These are phyloP conservation scores for Horisme vitalbata DNA, from an alignment of 2,888 invertebrate genomes.

Conservation along the genomic window DNA sequence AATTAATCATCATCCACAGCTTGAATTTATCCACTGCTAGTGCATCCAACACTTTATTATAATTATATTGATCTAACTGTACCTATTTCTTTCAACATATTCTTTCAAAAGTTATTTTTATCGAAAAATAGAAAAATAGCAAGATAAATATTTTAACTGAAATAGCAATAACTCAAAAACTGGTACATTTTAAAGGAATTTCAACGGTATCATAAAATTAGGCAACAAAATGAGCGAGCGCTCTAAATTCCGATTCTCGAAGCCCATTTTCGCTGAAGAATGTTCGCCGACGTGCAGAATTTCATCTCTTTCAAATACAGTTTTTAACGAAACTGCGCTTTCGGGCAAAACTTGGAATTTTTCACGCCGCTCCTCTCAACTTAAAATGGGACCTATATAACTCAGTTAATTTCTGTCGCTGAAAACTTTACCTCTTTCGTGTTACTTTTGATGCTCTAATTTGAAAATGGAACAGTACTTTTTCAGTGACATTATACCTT, in stretches of 20 bases:
- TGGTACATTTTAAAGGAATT: background rate
- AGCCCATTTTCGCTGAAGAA: constrained; percentile 9
- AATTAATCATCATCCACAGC: too few relatives aligned
- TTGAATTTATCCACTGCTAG: too few relatives aligned
- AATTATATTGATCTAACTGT: too few relatives aligned
- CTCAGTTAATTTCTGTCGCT: constrained; percentile 24
- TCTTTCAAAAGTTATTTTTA: too few relatives aligned
- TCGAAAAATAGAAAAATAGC: too few relatives aligned
- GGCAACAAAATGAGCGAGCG: background rate
- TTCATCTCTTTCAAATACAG: constrained; percentile 24
- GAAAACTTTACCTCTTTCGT: constrained; percentile 18
- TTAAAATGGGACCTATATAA: constrained; percentile 14
- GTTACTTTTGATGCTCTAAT: constrained; percentile 8
- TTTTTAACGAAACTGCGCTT: constrained; percentile 22
- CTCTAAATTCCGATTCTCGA: constrained; percentile 7
- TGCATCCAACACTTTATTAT: too few relatives aligned
- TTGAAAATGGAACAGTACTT: constrained; percentile 16
- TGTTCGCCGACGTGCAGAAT: constrained; percentile 11
- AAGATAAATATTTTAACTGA: too few relatives aligned
- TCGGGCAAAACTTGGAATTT: constrained; percentile 17
- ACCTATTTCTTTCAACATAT: too few relatives aligned
- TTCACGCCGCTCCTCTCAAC: constrained; percentile 5
- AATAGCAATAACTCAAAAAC: too few relatives aligned
- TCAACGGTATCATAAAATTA: background rate
- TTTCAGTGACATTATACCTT: constrained; percentile 3